Evolutionary conservation across 2,113 vertebrate genomes (phyloP).

Genomic region (Nicator chloris): DNA sequence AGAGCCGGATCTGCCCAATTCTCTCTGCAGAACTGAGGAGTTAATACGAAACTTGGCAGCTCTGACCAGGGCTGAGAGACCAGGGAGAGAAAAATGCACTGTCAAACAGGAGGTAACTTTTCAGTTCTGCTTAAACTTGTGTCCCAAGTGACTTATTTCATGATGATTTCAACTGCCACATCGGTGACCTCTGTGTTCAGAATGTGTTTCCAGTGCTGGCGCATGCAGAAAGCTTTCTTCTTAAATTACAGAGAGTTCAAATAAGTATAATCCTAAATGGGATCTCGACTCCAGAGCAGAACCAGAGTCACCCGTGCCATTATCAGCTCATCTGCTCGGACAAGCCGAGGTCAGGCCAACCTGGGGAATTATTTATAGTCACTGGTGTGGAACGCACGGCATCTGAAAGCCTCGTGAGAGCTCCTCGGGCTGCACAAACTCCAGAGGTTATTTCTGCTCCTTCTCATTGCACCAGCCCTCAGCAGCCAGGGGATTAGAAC

Average conservation of each 20-base stretch:
- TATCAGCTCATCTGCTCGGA: constrained; percentile 63
- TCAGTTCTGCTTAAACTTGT: constrained; percentile 11
- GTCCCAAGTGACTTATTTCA: constrained; percentile 38
- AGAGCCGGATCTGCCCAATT: background rate
- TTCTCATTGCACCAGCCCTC: background rate
- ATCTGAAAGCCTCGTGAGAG: background rate
- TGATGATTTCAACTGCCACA: constrained; percentile 50
- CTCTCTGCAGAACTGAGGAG: background rate
- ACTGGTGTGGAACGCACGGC: constrained; percentile 46
- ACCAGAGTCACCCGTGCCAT: constrained; percentile 39
- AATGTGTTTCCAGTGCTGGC: constrained; percentile 37
- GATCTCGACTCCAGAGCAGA: constrained; percentile 52
- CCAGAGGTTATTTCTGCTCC: constrained; percentile 35
- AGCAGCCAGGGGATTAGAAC: background rate
- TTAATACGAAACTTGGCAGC: background rate
- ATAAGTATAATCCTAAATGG: constrained; percentile 26
- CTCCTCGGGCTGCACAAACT: constrained; percentile 16
- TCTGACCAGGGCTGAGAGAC: background rate
- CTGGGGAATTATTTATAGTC: constrained; percentile 61
- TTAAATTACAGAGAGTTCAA: constrained; percentile 60
- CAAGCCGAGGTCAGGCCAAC: constrained; percentile 62
- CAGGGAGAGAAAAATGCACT: background rate
- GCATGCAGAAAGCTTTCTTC: constrained; percentile 33
- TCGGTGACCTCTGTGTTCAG: constrained; percentile 45
- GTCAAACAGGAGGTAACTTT: constrained; percentile 27